Base-by-base conservation (phyloP, 1,140 invertebrate genomes). In the Apolygus lucorum region DNA sequence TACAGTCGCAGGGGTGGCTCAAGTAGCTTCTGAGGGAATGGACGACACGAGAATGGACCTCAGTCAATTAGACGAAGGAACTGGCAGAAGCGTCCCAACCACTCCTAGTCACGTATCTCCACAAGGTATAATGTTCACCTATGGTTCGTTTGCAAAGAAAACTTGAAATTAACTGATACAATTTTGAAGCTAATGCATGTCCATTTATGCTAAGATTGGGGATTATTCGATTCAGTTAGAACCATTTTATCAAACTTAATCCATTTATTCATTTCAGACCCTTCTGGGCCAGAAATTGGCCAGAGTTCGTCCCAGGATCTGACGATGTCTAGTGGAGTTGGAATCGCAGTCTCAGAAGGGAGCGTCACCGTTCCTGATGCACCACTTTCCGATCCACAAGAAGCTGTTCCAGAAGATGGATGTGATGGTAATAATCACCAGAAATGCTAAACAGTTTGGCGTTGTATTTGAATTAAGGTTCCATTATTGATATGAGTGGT, bases 41-140 rank as follows among this genome's bases (percentile, higher is more conserved):
- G 89, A 91, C 75, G 89, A 91, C 76, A 90, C 88, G 0, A 82
- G 88, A 73, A 86, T 90, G 77, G 90, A 92, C 77, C 78, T 90
- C 21, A 82, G 81, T 14, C 85, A 87, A 70, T 81, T 90, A 74
- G 86, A 88, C 64, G 80, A 84, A 77, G 81, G 84, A 52, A 85
- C 84, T 29, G 86, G 86, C 13, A 78, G 87, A 59, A 88, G 85
- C 77, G 87, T 89, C 13, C 88, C 89, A 0, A 87, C 84, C 13
- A 90, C 87, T 1, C 88, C 90, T 14, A 80, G 88, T 34, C 87
- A 90, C 77, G 85, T 87, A 27, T 89, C 88, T 0, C 87, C 86
- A 21, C 86, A 84, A 68, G 81, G 73, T 74, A 49, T n/a, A n/a
- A n/a, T n/a, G n/a, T n/a, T n/a, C n/a, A n/a, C n/a, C n/a, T n/a